Evolutionary conservation across 2,888 invertebrate genomes (phyloP).

Genomic region (Falcaria lacertinaria): DNA sequence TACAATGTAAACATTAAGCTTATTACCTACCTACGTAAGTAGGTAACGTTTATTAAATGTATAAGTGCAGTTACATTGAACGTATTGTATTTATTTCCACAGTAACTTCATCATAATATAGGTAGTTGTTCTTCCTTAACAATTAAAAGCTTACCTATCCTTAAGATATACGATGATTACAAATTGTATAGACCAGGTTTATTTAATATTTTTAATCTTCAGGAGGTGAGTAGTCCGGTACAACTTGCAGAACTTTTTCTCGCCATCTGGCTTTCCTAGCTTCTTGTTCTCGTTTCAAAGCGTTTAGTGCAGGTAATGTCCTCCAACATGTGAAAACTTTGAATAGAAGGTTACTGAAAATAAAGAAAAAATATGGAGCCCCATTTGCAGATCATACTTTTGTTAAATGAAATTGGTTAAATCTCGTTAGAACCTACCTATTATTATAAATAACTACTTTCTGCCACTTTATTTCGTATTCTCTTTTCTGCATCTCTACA

Average conservation of each 20-base stretch:
- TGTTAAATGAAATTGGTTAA: background rate
- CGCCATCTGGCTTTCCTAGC: constrained; percentile 84
- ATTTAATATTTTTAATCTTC: constrained; percentile 41
- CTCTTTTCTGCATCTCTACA: constrained; percentile 57
- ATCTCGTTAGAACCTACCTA: constrained; percentile 53
- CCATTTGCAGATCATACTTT: background rate
- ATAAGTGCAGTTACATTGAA: too few relatives aligned
- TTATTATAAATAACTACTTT: constrained; percentile 67
- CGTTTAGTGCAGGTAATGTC: constrained; percentile 81
- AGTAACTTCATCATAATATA: too few relatives aligned
- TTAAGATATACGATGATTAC: too few relatives aligned
- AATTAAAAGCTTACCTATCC: too few relatives aligned
- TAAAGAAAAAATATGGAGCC: background rate
- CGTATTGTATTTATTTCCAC: too few relatives aligned
- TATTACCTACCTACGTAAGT: too few relatives aligned
- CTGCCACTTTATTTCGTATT: constrained; percentile 67
- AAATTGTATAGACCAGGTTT: too few relatives aligned
- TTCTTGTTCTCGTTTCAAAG: constrained; percentile 83
- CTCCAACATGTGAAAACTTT: constrained; percentile 79
- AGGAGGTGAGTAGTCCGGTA: constrained; percentile 84
- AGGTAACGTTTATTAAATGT: too few relatives aligned
- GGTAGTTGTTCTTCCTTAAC: too few relatives aligned
- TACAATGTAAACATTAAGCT: too few relatives aligned
- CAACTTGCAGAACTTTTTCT: constrained; percentile 84
- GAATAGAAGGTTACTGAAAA: constrained; percentile 61